Evolutionary conservation across 2,797 vertebrate genomes (phyloP).

Genomic region (Vireo griseus): DNA sequence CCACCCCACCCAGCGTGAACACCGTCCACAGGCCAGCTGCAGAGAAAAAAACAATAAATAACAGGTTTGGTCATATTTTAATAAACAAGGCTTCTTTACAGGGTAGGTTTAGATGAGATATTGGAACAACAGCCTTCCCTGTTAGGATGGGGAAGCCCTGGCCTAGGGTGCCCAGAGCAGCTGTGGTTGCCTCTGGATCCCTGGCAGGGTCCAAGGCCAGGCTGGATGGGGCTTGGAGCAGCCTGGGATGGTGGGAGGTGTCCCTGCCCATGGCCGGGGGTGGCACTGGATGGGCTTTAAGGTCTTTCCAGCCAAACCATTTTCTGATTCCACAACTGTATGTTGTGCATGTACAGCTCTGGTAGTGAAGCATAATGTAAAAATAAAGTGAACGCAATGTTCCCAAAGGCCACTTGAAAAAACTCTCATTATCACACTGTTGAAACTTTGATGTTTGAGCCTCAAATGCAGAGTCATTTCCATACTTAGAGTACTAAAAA

Average conservation of each 20-base stretch:
- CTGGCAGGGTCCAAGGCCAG: neutral
- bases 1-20: conserved; percentile 89
- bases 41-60: neutral
- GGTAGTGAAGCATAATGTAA: neutral
- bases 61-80: fast-evolving
- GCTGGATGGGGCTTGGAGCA: fast-evolving
- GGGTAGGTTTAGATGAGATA: neutral
- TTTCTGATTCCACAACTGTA: neutral
- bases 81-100: neutral
- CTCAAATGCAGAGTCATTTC: neutral
- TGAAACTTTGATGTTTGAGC: neutral
- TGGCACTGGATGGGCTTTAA: neutral
- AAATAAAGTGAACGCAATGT: neutral
- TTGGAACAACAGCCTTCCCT: neutral
- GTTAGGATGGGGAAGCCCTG: fast-evolving
- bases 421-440: neutral
- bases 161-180: neutral
- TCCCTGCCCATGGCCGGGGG: neutral
- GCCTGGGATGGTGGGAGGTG: fast-evolving
- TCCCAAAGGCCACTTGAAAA: neutral
- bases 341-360: fast-evolving
- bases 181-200: neutral
- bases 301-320: neutral
- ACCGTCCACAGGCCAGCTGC: conserved; percentile 96
- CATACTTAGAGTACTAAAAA: neutral